Base-by-base conservation (phyloP, 2,113 vertebrate species). In the Eubucco bourcierii region DNA sequence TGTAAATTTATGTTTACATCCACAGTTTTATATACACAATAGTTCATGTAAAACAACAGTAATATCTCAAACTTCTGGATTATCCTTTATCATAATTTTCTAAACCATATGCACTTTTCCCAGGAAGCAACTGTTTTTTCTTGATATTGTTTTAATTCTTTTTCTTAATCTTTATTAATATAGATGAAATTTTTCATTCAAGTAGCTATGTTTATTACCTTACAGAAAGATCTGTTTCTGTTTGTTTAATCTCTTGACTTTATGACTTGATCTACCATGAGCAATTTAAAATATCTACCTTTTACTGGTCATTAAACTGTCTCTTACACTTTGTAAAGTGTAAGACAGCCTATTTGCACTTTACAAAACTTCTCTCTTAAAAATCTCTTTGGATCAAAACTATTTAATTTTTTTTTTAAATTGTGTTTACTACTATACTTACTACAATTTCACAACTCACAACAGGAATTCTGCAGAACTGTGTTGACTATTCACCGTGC, bases 401-500 rank as follows among this genome's bases (percentile, higher is more conserved):
- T 28, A 52, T 66, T 74, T 88, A 1, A 1, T 41, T 15, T 41
- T 41, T 39, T 39, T 20, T 82, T 78, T 55, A 56, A 21, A 47
- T 52, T 61, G 2, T 24, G 16, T 7, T 90, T 74, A 44, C 24
- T 20, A 56, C 16, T 89, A 25, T 72, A 47, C 7, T 80, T 87
- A 56, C 63, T 50, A 59, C 28, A 64, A 37, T 95, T 90, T 93
- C 53, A 56, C 15, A 66, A 95, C 94, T 90, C 63, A 77, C 83
- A 93, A 60, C 17, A 90, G 74, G n/a, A 58, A 67, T 87, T 78
- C 13, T 71, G 15, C 44, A 58, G 79, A 73, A 73, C n/a, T 94
- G 4, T 27, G 24, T 17, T 90, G 29, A 10, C 10, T 89, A 78
- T 79, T 95, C 68, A 78, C 7, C 37, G 13, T n/a, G 12, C 27